Base-by-base conservation (phyloP, 2,797 vertebrate genomes). In the Coracias cyanogaster region DNA sequence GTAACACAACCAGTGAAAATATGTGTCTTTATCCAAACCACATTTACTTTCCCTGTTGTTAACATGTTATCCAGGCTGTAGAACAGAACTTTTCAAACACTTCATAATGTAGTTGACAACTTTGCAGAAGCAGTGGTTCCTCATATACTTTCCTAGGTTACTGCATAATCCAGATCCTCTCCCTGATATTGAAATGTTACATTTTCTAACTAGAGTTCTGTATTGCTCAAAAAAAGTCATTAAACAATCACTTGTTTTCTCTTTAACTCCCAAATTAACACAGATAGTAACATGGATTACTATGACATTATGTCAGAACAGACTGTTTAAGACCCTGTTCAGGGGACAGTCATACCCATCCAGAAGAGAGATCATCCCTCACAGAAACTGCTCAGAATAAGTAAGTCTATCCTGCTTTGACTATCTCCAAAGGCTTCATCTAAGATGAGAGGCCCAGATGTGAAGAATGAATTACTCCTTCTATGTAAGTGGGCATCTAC, bases 81-180 rank as follows among this genome's bases (percentile, higher is more conserved):
- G 43, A 60, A 60, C 2, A 54, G n/a, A 85, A 65, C 5, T 66
- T 87, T 65, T 66, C 14, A 66, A 81, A 81, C 1, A 9, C 10
- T 70, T 61, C 0, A 0, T 46, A 35, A 78, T 10, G 15, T 51
- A 45, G 17, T 57, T 3, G 4, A 73, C 11, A 73, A 43, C 55
- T 77, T 80, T 15, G 48, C 16, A 77, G 33, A 86, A 82, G 6
- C 3, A 37, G 4, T 39, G 62, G 26, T 51, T 48, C 45, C 39
- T 78, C 21, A 26, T 67, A 48, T 29, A 69, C 11, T 57, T 60
- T 35, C 45, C 39, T 60, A 54, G 13, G 24, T 49, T 79, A 54
- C 41, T 35, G 11, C 19, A 46, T 15, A 60, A 25, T 46, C 31
- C 29, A 55, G 46, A 15, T 65, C 66, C 22, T 41, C 41, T 70